Evolutionary conservation across 2,888 invertebrate genomes (phyloP), one percentile per base, ranked within the genome.

Genomic region (Leistus spinibarbis): DNA sequence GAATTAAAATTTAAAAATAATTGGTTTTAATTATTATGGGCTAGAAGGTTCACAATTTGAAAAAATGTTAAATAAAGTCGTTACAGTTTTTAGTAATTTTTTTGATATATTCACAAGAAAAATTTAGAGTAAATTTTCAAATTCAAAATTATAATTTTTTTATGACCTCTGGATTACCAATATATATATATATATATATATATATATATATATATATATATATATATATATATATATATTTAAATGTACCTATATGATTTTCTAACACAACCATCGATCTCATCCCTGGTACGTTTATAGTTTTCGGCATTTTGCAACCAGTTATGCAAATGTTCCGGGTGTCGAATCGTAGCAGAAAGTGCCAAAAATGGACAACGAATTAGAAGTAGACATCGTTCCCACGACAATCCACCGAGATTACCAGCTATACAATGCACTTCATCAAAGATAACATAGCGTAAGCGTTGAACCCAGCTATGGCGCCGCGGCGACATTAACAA

Each of bases 291-390:
- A 20, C 66, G 63, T 69, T 79, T 80, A 63, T 76, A 79, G 56
- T 76, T 69, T 65, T 80, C 78, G 54, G 77, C 73, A 10, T 64
- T 40, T 66, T 79, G 79, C 23, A 80, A 64, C 80, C 80, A 80
- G 0, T 54, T 56, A 40, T 78, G 76, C 54, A 80, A 76, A 10
- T 65, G 24, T 22, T 73, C 72, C 9, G 79, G 78, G 22, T 79
- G 76, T 10, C 77, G 78, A 56, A 80, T 76, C 53, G 80, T 80
- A 22, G 80, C 80, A 13, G 80, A 80, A 13, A 80, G 77, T 13
- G 80, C 80, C 17, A 80, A 76, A 75, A 79, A 80, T 27, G 80
- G 80, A 64, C 80, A 79, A 4, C 75, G 78, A 57, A 78, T 80
- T n/a, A 80, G 66, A 20, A 79, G 54, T 19, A 80, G 64, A 69